Base-by-base conservation (phyloP, 2,113 vertebrate genomes). In the Leptobrachium leishanense region DNA sequence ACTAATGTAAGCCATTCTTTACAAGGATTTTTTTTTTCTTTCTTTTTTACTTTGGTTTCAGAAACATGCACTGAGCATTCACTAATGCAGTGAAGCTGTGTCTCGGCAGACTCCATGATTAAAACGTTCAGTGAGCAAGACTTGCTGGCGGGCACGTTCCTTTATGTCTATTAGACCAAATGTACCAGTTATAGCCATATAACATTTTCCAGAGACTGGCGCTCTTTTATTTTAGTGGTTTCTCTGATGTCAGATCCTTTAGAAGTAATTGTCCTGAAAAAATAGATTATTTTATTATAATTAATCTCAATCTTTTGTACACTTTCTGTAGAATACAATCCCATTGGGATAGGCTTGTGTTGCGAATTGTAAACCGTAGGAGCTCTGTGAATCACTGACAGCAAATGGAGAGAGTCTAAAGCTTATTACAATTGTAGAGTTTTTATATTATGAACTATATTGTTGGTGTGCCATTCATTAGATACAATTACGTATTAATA, bases 1-100 rank as follows among this genome's bases (percentile, higher is more conserved):
- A 85, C 86, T 89, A 89, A 90, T 88, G 83, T 86, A 92, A 89
- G 82, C 84, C 87, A 88, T 84, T 86, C 84, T 8, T 1, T 72
- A 70, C 5, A 82, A 75, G 57, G 73, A 73, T 79, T 80, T 82
- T 69, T 74, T 75, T 76, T 68, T 68, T 43, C 55, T 68, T 82
- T 75, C 82, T 84, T 85, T 88, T 83, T 2, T 82, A 81, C 81
- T 82, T 71, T 84, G 76, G 85, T 87, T 88, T 82, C 0, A 68
- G 69, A 88, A 76, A 80, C 82, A 31, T 81, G 71, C 79, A 81
- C 67, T 7, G 75, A 85, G 84, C 86, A 75, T 80, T 70, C 70
- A 72, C 76, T 75, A 84, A 83, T 3, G 1, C 72, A 46, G 69
- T 2, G 0, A 85, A 81, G 73, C 83, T 77, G 50, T 43, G 55